Percentiles rank a stretch among this genome's conserved stretches.
Evolutionary conservation across 23 tunicate species (phyloP).

Genomic region (Clavelina lepadiformis): DNA sequence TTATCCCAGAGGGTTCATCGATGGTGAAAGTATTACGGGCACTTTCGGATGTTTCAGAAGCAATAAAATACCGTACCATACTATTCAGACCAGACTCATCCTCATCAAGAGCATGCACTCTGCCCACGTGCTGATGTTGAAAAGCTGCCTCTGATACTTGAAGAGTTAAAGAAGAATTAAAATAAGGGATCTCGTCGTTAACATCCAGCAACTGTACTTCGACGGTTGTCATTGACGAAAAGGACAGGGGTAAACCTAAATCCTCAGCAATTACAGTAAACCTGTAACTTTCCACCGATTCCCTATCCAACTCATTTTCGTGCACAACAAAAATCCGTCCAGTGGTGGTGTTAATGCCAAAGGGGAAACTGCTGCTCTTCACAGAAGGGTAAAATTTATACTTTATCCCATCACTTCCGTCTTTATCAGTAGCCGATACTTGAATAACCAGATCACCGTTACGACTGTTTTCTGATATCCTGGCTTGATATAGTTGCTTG

Average conservation of each 20-base stretch:
- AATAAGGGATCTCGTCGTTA: slow-evolving; percentile 36
- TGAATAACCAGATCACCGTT: slow-evolving; percentile 5
- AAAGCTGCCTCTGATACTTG: slow-evolving; percentile 16
- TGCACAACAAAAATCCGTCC: slow-evolving; percentile 23
- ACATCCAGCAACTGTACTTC: slow-evolving; percentile 31
- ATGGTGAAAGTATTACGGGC: slow-evolving; percentile 14
- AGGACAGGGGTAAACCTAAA: slow-evolving; percentile 2
- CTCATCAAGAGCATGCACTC: slow-evolving; percentile 38
- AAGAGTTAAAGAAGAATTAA: slow-evolving; percentile 8
- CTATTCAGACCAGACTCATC: slow-evolving; percentile 25
- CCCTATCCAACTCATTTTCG: slow-evolving; percentile 21
- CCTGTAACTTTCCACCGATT: slow-evolving; percentile 15
- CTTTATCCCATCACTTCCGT: neutral
- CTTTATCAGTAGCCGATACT: slow-evolving; percentile 26
- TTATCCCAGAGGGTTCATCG: slow-evolving; percentile 37
- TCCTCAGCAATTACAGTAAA: slow-evolving; percentile 12
- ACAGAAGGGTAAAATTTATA: slow-evolving; percentile 2
- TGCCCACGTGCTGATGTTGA: slow-evolving; percentile 9
- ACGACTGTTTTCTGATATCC: slow-evolving; percentile 24
- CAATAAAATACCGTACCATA: slow-evolving; percentile 8
- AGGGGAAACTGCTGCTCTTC: slow-evolving; percentile 5
- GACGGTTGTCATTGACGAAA: slow-evolving; percentile 2
- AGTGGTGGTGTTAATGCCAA: slow-evolving; percentile 15
- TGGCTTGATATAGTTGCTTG: slow-evolving; percentile 5
- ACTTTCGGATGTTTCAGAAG: neutral